Evolutionary conservation across 2,888 invertebrate genomes (phyloP).

Genomic region (Crocallis elinguaria): DNA sequence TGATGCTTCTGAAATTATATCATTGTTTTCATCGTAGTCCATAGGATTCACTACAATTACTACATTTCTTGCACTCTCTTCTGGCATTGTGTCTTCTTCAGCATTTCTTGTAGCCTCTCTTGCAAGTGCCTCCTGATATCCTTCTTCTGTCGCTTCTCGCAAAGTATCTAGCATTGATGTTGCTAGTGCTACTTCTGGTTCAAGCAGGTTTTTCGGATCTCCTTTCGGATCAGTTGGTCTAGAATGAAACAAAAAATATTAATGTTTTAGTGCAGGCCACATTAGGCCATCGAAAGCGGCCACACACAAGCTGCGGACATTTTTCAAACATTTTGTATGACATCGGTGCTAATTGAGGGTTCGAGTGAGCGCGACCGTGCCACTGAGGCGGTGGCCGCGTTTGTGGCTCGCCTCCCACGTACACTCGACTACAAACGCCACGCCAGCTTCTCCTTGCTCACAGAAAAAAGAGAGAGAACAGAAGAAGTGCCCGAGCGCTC

Average conservation of each 20-base stretch:
- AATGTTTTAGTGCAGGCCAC: too few species aligned
- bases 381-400: too few species aligned
- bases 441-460: too few species aligned
- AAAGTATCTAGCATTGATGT: slow-evolving; percentile 73
- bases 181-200: slow-evolving; percentile 74
- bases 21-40: slow-evolving; percentile 34
- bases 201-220: slow-evolving; percentile 65
- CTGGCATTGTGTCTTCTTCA: slow-evolving; percentile 48
- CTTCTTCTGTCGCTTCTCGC: slow-evolving; percentile 71
- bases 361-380: too few species aligned
- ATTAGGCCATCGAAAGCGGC: too few species aligned
- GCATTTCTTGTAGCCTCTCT: slow-evolving; percentile 65
- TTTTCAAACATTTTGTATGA: too few species aligned
- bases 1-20: slow-evolving; percentile 56
- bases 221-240: slow-evolving; percentile 54
- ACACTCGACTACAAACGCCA: too few species aligned
- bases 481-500: too few species aligned
- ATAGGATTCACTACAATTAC: slow-evolving; percentile 62
- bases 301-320: too few species aligned
- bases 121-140: slow-evolving; percentile 69
- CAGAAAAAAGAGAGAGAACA: too few species aligned
- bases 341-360: too few species aligned
- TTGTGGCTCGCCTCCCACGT: too few species aligned
- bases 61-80: slow-evolving; percentile 54
- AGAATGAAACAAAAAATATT: slow-evolving; percentile 30